Evolutionary conservation across 2,888 invertebrate species (phyloP).

Genomic region (Drosophila mercatorum): DNA sequence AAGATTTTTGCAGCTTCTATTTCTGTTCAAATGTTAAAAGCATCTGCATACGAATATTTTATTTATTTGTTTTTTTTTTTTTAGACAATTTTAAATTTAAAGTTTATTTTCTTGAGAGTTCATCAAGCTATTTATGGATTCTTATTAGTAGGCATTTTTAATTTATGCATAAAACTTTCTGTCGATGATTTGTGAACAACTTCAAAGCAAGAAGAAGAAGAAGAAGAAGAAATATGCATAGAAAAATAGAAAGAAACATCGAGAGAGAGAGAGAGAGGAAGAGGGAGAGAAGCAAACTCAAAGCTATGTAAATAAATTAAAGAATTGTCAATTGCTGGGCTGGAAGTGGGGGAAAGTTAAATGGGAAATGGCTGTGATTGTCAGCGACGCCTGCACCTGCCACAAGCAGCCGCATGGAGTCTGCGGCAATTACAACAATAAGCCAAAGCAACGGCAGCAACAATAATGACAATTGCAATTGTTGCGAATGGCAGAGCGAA

Average conservation of each 20-base stretch:
- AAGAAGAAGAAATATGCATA: background rate
- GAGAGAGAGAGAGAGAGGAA: no score
- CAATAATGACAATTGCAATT: conserved; percentile 59
- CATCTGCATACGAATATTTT: background rate
- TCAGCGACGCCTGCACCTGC: conserved; percentile 53
- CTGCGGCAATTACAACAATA: conserved; percentile 58
- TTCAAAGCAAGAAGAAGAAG: background rate
- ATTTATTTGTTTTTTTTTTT: background rate
- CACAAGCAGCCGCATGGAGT: conserved; percentile 55
- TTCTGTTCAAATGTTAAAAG: background rate
- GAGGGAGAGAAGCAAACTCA: no score
- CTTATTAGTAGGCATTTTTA: no score
- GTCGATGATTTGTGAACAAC: conserved; percentile 1
- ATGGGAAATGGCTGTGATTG: conserved; percentile 57
- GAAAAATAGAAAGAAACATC: no score
- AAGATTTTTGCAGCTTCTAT: conserved; percentile 3
- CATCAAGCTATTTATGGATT: background rate
- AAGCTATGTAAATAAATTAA: conserved; percentile 20
- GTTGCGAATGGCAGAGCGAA: conserved; percentile 34
- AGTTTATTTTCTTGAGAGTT: background rate
- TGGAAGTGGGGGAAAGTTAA: background rate
- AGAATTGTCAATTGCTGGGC: conserved; percentile 1
- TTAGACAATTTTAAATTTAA: background rate
- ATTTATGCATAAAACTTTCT: conserved; percentile 4
- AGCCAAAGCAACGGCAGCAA: conserved; percentile 42